Conservation (phyloP, 1,140 invertebrate species). For the Formica exsecta region DNA sequence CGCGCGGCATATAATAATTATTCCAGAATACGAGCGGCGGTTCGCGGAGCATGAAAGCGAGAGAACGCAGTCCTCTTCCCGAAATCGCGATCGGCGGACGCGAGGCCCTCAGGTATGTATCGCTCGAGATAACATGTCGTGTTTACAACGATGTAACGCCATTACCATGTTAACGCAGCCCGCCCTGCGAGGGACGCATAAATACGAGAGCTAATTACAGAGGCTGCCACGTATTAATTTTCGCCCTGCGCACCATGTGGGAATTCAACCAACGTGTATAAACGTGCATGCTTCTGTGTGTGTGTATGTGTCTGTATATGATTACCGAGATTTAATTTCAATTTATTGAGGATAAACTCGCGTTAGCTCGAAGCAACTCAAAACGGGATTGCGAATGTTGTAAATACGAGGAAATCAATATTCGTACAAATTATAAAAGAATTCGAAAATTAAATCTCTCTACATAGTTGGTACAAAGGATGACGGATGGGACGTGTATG, state of each 20-base stretch:
- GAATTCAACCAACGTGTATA: conserved; percentile 60
- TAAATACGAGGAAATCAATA: conserved; percentile 23
- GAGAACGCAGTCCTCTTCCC: neutral
- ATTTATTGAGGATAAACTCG: neutral
- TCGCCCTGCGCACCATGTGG: conserved; percentile 63
- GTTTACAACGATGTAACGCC: conserved; percentile 76
- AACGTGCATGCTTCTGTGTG: conserved; percentile 31
- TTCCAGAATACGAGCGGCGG: conserved; percentile 53
- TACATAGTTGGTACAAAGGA: neutral
- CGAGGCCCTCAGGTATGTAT: conserved; percentile 30
- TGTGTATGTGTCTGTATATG: neutral
- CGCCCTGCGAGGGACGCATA: conserved; percentile 73
- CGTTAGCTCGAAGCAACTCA: neutral
- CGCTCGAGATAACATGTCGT: conserved; percentile 76
- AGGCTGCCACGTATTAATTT: conserved; percentile 77
- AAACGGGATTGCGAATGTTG: neutral
- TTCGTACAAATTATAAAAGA: neutral
- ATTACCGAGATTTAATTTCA: conserved; percentile 64
- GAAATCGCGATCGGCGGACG: conserved; percentile 35
- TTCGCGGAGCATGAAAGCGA: neutral
- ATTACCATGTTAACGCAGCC: conserved; percentile 77
- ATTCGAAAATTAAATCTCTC: neutral
- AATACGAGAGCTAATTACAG: conserved; percentile 78
- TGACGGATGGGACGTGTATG: neutral
- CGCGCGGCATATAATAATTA: conserved; percentile 48